Evolutionary conservation across 2,113 vertebrate genomes (phyloP), one percentile per base, ranked within the genome.

Genomic region (Apus apus): DNA sequence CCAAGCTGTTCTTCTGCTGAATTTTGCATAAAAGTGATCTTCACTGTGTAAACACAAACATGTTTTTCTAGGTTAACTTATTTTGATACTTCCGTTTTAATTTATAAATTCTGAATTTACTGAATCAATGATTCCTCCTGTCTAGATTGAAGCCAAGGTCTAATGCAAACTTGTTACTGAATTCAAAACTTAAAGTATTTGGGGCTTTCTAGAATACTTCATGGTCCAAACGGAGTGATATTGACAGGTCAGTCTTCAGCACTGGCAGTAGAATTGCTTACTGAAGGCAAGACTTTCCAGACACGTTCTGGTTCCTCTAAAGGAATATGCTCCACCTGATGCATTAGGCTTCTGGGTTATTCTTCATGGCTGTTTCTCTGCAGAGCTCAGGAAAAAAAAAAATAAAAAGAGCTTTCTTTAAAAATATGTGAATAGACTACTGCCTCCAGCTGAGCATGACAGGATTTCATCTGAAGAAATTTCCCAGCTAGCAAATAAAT

Each of bases 21-120:
- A 23, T 90, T 96, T 96, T 94, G 79, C 34, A 57, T 88, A 53
- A 86, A 93, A 85, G 19, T 45, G 25, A 64, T 57, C 57, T 73
- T 83, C 5, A 8, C 10, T 23, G 17, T 36, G 53, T 94, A 36
- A 75, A n/a, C 9, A 81, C 70, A 16, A 19, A 36, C 4, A 2
- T 2, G 8, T 65, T 81, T 91, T 81, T 80, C 68, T 75, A 15
- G 38, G 40, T 66, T 88, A 78, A 79, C 21, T 95, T 83, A 76
- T 85, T 89, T 92, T 30, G 17, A 48, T 90, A 85, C 74, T 79
- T 73, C 45, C 40, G 21, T 22, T 80, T 90, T 68, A 17, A 36
- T 78, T 95, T 72, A 36, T 20, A 62, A 96, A 79, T 65, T 71
- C 71, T 82, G 64, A 80, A 57, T 91, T 84, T 83, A 70, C 45